Base-by-base conservation (phyloP, 2,797 vertebrate genomes). In the Anguilla marmorata region DNA sequence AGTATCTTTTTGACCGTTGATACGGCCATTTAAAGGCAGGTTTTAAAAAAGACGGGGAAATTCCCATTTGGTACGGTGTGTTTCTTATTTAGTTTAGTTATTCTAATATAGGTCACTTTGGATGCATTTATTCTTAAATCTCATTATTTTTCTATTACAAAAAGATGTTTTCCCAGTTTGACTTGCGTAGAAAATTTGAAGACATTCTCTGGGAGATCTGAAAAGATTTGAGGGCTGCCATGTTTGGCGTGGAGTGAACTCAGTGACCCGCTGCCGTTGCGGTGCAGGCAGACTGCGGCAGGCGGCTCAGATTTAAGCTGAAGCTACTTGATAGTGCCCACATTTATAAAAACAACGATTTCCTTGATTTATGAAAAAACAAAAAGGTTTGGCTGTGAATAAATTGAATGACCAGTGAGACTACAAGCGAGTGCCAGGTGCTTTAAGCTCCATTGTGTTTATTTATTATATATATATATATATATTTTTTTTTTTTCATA, bases 91-190 rank as follows among this genome's bases (percentile, higher is more conserved):
- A 92, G 91, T 88, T 21, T 56, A 88, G 14, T 87, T 16, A 91
- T 89, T 94, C 90, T 90, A 88, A 93, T 89, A 91, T 94, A 93
- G 94, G 91, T 96, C 94, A 95, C 1, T 94, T 93, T 94, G 93
- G 94, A 94, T 88, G 79, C 50, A 0, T 88, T 56, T 87, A 88
- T 91, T 92, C 92, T 89, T 93, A 2, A 3, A 87, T 90, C 92
- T 92, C 91, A 89, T 92, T 93, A 94, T 94, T 94, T 89, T 87
- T 90, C 92, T 91, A 92, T 92, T 91, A 91, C 91, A 91, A 93
- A 94, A 96, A 86, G 19, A 60, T 69, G 45, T 84, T 45, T 66
- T 82, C 41, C 80, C 87, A 69, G 52, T 84, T n/a, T 74, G 45
- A 19, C 50, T 50, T 50, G 9, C 1, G 48, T 82, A 27, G 41